These are phyloP conservation scores for Pollachius pollachius DNA, from an alignment of 2,113 vertebrate genomes.

Conservation along the genomic window DNA sequence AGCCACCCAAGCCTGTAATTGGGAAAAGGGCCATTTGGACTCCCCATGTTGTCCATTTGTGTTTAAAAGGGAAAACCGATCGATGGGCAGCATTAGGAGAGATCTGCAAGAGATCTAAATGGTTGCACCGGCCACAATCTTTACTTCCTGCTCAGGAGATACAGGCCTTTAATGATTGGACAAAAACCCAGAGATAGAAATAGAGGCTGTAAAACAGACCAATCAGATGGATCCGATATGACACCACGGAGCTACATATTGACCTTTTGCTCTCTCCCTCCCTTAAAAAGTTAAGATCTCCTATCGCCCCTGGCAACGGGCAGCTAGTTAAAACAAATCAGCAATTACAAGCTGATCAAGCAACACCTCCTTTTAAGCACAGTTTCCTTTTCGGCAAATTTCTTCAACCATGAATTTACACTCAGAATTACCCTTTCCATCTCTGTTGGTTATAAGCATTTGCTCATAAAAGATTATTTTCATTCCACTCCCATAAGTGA, in stretches of 20 bases:
- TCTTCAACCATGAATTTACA: no score
- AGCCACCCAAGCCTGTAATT: constrained; percentile 74
- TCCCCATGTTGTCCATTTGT: constrained; percentile 72
- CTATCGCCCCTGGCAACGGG: constrained; percentile 6
- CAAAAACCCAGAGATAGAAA: constrained; percentile 52
- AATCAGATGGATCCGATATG: constrained; percentile 52
- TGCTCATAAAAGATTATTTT: no score
- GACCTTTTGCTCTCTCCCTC: constrained; percentile 32
- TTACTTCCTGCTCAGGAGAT: constrained; percentile 73
- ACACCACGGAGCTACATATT: constrained; percentile 29
- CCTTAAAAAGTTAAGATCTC: constrained; percentile 39
- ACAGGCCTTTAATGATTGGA: constrained; percentile 70
- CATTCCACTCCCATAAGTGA: no score
- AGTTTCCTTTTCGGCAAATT: no score
- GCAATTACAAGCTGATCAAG: background rate
- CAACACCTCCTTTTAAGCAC: constrained; percentile 9
- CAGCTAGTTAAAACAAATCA: constrained; percentile 25
- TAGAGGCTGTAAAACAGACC: constrained; percentile 45
- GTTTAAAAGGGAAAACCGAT: constrained; percentile 71
- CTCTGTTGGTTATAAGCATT: no score
- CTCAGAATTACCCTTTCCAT: no score
- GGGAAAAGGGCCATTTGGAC: constrained; percentile 73
- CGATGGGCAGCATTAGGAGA: constrained; percentile 69
- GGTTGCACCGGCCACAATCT: constrained; percentile 59
- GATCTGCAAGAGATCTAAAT: constrained; percentile 80